Conservation (phyloP, 2,113 vertebrate species). For the Donacobius atricapilla region DNA sequence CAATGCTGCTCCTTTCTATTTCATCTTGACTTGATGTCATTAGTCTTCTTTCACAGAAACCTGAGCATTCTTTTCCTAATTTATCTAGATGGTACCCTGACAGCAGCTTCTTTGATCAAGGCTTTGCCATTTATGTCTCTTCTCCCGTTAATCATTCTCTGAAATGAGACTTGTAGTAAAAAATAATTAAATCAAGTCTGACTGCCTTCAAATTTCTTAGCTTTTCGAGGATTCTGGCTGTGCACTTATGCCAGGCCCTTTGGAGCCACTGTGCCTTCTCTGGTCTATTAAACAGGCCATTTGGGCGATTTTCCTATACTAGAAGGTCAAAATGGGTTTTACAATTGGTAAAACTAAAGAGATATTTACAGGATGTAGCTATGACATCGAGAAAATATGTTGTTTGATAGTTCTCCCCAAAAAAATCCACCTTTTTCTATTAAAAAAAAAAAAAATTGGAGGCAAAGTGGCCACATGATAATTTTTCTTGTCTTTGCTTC, state of each 20-base stretch:
- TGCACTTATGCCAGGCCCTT: slow-evolving; percentile 39
- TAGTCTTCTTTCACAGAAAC: slow-evolving; percentile 76
- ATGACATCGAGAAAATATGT: not conserved
- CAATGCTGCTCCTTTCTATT: slow-evolving; percentile 67
- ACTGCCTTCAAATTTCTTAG: slow-evolving; percentile 60
- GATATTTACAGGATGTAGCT: not conserved
- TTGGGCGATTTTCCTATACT: not conserved
- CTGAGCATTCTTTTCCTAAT: slow-evolving; percentile 74
- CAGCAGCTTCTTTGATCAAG: slow-evolving; percentile 76
- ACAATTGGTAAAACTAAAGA: not conserved
- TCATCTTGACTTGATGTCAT: slow-evolving; percentile 76
- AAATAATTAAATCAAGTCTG: slow-evolving; percentile 76
- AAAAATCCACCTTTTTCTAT: not conserved
- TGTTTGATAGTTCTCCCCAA: not conserved
- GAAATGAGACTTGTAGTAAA: slow-evolving; percentile 75
- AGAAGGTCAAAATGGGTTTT: not conserved
- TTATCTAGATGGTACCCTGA: slow-evolving; percentile 76
- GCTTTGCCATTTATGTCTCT: slow-evolving; percentile 76
- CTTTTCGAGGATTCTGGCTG: slow-evolving; percentile 58
- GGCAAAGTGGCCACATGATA: not conserved
- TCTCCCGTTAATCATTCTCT: slow-evolving; percentile 76
- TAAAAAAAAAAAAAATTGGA: not conserved
- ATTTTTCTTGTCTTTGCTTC: not conserved
- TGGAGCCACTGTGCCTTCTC: slow-evolving; percentile 37
- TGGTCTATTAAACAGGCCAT: not conserved